Evolutionary conservation across 1,140 invertebrate genomes (phyloP).

Genomic region (Drosophila guanche): DNA sequence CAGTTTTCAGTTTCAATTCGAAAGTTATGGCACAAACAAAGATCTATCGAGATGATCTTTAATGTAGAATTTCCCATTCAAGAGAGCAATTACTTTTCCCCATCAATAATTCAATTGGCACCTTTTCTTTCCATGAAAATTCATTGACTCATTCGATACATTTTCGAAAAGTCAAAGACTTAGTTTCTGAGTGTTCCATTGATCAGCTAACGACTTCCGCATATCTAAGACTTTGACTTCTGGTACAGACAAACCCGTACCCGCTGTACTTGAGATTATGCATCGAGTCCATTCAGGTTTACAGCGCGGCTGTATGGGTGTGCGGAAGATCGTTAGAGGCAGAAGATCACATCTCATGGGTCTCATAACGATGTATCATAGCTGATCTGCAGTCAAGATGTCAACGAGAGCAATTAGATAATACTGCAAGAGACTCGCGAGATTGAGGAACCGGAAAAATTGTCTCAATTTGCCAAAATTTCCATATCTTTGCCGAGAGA

Average conservation of each 20-base stretch:
- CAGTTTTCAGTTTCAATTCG: neutral
- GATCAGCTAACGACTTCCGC: slow-evolving; percentile 58
- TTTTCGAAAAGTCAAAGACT: slow-evolving; percentile 38
- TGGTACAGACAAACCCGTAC: slow-evolving; percentile 26
- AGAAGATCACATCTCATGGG: slow-evolving; percentile 8
- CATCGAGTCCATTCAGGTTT: slow-evolving; percentile 38
- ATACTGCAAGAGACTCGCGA: slow-evolving; percentile 24
- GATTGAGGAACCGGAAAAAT: slow-evolving; percentile 46
- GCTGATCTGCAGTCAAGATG: slow-evolving; percentile 36
- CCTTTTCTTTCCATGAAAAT: slow-evolving; percentile 16
- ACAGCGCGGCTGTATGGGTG: too few species aligned
- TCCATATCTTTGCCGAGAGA: slow-evolving; percentile 41
- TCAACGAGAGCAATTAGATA: slow-evolving; percentile 45
- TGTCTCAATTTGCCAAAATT: slow-evolving; percentile 58
- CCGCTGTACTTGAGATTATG: slow-evolving; percentile 70
- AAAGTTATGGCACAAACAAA: neutral
- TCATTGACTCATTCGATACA: slow-evolving; percentile 11
- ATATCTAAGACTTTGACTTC: slow-evolving; percentile 34
- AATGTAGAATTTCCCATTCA: slow-evolving; percentile 21
- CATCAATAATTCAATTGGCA: slow-evolving; percentile 19
- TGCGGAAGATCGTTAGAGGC: too few species aligned
- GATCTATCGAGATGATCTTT: neutral
- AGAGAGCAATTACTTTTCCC: slow-evolving; percentile 8
- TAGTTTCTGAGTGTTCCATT: slow-evolving; percentile 12
- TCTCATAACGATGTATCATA: neutral